A percentile compares a stretch with the other conserved stretches of the same genome.
These are phyloP conservation scores for Percopsis omiscomaycus DNA, from an alignment of 2,797 vertebrate genomes.

Conservation along the genomic window DNA sequence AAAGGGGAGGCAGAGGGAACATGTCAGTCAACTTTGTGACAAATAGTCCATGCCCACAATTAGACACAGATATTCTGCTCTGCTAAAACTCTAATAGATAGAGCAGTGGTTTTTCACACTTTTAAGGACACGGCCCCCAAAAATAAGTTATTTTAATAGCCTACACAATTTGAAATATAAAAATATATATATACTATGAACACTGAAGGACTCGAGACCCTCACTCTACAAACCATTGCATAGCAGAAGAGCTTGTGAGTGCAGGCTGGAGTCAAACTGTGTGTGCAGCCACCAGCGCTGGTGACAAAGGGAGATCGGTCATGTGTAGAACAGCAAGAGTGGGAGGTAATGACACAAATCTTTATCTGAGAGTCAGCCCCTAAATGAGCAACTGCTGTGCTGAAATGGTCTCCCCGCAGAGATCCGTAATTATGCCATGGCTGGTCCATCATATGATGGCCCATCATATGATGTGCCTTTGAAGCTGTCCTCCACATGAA, in stretches of 20 bases:
- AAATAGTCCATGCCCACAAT: slow-evolving; percentile 21
- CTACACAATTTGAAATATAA: no score
- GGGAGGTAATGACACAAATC: neutral
- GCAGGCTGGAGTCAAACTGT: slow-evolving; percentile 20
- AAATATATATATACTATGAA: no score
- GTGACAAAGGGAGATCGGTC: neutral
- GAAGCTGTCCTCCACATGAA: slow-evolving; percentile 15
- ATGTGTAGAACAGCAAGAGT: neutral
- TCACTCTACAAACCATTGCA: no score
- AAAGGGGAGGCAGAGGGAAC: slow-evolving; percentile 37
- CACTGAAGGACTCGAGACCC: no score
- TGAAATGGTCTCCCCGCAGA: slow-evolving; percentile 14
- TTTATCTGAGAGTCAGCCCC: neutral
- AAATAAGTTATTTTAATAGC: no score
- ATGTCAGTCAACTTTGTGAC: slow-evolving; percentile 62
- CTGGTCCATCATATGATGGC: slow-evolving; percentile 2
- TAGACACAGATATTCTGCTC: neutral
- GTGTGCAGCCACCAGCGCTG: slow-evolving; percentile 10
- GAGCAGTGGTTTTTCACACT: no score
- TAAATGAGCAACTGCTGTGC: neutral
- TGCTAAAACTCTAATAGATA: neutral
- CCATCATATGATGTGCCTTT: slow-evolving; percentile 16
- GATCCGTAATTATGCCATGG: slow-evolving; percentile 7
- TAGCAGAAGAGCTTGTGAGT: neutral
- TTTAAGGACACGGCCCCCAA: no score